phyloP scores from a whole-genome alignment of 2,888 invertebrate genomes.

The Zhuqinia jingwanae region DNA sequence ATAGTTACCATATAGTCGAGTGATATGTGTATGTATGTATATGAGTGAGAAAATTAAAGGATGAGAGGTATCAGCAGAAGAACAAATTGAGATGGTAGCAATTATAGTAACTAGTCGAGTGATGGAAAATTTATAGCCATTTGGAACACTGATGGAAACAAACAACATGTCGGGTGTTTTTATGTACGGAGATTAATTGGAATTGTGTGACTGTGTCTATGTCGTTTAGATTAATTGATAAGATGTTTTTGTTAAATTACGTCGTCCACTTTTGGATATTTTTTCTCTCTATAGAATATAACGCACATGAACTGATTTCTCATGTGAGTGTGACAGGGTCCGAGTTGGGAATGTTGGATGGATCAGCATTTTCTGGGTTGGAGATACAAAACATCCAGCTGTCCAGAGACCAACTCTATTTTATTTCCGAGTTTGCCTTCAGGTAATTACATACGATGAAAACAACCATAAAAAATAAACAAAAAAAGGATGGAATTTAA shows the following conservation, averaged over 20 bases:
- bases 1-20: no score
- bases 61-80: neutral
- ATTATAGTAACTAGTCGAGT: neutral
- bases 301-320: constrained; percentile 77
- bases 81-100: constrained; percentile 2
- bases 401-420: constrained; percentile 77
- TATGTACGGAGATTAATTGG: constrained; percentile 31
- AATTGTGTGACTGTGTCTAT: neutral
- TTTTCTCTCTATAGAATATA: constrained; percentile 74
- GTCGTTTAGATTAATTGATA: constrained; percentile 36
- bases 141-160: neutral
- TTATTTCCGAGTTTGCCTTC: constrained; percentile 79
- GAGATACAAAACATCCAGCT: constrained; percentile 79
- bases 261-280: no score
- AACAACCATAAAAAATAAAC: no score
- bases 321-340: constrained; percentile 79
- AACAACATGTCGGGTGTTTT: constrained; percentile 9
- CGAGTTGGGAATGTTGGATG: constrained; percentile 78
- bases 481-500: neutral
- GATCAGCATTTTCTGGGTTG: constrained; percentile 78
- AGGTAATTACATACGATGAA: constrained; percentile 69
- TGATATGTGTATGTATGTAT: no score
- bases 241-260: constrained; percentile 5
- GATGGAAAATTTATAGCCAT: constrained; percentile 14
- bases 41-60: constrained; percentile 19